Base-by-base conservation (phyloP, 2,113 vertebrate species). In the Fulica atra region DNA sequence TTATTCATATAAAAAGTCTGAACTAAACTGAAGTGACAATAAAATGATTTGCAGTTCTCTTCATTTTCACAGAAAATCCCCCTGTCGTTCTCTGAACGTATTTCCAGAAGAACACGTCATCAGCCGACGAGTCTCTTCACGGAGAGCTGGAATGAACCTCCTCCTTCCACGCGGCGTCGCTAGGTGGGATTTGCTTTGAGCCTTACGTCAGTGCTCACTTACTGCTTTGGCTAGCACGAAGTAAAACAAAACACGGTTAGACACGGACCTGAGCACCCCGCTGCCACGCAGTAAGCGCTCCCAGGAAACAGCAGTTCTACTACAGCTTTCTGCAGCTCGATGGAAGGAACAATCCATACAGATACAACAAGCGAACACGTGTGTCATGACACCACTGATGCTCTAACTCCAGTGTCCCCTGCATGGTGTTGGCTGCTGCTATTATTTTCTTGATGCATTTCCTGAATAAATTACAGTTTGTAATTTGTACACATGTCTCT, bases 181-280 rank as follows among this genome's bases (percentile, higher is more conserved):
- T 19, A 83, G 71, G 89, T 28, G 61, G 78, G 83, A 76, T 76
- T 83, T 77, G 89, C 89, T 59, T 71, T 26, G 3, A 85, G 63
- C 29, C 92, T 53, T 12, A 65, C 1, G 4, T 99, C 98, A 99
- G 50, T 98, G 98, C 93, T 99, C 99, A 71, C 97, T 98, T 87
- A 98, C 98, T 61, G 99, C 99, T 98, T 99, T 99, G 98, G 99
- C 99, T 99, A 80, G 81, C 50, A 76, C 79, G 95, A 94, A 97
- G 92, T 81, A 92, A 97, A 97, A 97, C 19, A 97, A 82, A 94
- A 93, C 68, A 94, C 4, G n/a, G 61, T 98, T 95, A 98, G 95
- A 92, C 16, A 66, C 0, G 12, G 15, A 40, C 46, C 18, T 1
- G 6, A 65, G 11, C 5, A 59, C 46, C 56, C 15, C 10, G 48